Evolutionary conservation across 2,888 invertebrate species (phyloP).

Genomic region (Notocelia uddmanniana): DNA sequence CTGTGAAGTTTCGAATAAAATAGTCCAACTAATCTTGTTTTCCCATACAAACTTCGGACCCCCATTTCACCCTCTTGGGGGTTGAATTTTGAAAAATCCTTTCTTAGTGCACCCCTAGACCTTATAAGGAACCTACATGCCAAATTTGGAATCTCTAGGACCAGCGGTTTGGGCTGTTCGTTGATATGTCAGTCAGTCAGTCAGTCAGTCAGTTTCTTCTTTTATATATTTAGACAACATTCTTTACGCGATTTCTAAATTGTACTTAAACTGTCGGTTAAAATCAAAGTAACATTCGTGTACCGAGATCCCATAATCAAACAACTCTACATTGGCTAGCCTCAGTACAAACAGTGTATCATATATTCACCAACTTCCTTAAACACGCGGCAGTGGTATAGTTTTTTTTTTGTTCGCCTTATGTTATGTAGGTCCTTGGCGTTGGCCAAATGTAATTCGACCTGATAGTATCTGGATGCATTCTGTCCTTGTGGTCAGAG

Average conservation of each 20-base stretch:
- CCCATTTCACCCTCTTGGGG: too few species aligned
- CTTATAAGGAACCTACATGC: too few species aligned
- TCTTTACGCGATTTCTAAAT: neutral
- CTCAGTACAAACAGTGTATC: constrained; percentile 52
- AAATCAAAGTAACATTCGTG: constrained; percentile 11
- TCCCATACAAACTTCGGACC: too few species aligned
- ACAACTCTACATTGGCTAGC: constrained; percentile 42
- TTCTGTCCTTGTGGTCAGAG: constrained; percentile 82
- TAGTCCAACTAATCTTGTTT: too few species aligned
- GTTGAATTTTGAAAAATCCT: too few species aligned
- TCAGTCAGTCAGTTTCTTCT: too few species aligned
- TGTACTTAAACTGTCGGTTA: constrained; percentile 18
- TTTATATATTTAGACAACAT: too few species aligned
- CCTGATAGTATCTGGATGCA: constrained; percentile 82
- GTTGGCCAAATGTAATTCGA: constrained; percentile 80
- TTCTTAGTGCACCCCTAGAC: too few species aligned
- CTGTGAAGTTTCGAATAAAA: too few species aligned
- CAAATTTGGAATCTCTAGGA: too few species aligned
- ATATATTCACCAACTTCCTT: constrained; percentile 68
- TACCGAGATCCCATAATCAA: constrained; percentile 29
- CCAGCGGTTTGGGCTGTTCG: too few species aligned
- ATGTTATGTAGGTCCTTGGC: constrained; percentile 59
- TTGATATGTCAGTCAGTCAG: too few species aligned
- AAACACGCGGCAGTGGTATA: constrained; percentile 56
- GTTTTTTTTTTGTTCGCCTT: constrained; percentile 55